Base-by-base conservation (phyloP, 1,140 invertebrate species). In the Achroia grisella region DNA sequence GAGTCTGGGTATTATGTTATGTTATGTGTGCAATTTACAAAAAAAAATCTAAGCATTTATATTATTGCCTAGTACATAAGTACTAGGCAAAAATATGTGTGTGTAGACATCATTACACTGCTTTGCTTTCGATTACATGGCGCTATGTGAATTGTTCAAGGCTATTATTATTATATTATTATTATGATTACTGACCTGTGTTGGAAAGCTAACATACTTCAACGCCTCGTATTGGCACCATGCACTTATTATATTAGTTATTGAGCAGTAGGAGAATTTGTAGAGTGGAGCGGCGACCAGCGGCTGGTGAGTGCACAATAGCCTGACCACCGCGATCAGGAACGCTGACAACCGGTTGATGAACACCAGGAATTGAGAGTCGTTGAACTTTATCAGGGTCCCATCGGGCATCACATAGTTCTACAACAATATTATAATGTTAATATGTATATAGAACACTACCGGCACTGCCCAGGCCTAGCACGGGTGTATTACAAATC, bases 201-300 rank as follows among this genome's bases (percentile, higher is more conserved):
- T 97, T 1, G 98, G 98, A 85, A 99, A 99, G 68, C 94, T 98
- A 56, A 99, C 96, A 87, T 94, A 99, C 85, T 99, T 99, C 2
- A 99, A 87, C 12, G 98, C 98, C 87, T 99, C 98, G 75, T 99
- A 99, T 85, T 99, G 98, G 84, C 97, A 99, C 98, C 98, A 99
- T 31, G 96, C 97, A 75, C 97, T 98, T 90, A 99, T 92, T 48
- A 99, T 97, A 84, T 99, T 99, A 10, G 97, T 98, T 59, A 99
- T 92, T 0, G 97, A 98, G 75, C 96, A 97, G 87, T 94, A 99
- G 0, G 94, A 94, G 87, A 99, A 99, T 87, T 98, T 97, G 80
- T 98, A 99, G 1, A 99, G 87, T 3, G 98, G 98, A 39, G 95
- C 93, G 33, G 88, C 88, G 63, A 96, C 92, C 4, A 91, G 86